Percentiles rank a stretch among this genome's conserved stretches.
Conservation (phyloP, 2,797 vertebrate genomes). For the Sebastes steindachneri region DNA sequence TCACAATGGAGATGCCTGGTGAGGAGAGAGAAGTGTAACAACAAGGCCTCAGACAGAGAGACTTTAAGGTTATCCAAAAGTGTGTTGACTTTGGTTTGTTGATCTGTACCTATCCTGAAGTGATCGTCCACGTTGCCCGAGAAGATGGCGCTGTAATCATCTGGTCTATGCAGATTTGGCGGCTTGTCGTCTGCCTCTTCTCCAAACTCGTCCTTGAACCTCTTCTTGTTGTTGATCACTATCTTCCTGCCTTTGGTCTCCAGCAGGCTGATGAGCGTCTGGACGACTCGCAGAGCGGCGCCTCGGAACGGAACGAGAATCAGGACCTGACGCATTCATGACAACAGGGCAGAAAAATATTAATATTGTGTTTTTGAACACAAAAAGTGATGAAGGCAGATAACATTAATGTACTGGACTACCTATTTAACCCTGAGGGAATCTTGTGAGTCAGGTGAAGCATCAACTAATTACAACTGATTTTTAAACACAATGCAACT, state of each 20-base stretch:
- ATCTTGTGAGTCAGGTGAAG: background rate
- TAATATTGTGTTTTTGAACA: background rate
- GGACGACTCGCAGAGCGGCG: constrained; percentile 87
- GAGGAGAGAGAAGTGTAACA: background rate
- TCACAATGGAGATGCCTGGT: constrained; percentile 91
- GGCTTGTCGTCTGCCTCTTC: constrained; percentile 86
- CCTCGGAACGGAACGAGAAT: constrained; percentile 94
- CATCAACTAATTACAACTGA: background rate
- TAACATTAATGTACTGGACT: background rate
- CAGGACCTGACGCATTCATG: constrained; percentile 84
- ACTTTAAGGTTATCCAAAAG: background rate
- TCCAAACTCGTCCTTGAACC: constrained; percentile 93
- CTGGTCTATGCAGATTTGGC: constrained; percentile 88
- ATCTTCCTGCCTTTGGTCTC: constrained; percentile 89
- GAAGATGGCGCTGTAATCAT: constrained; percentile 93
- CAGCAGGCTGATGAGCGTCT: constrained; percentile 89
- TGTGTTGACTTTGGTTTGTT: background rate
- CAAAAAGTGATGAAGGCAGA: background rate
- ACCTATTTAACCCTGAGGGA: background rate
- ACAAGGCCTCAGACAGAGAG: background rate
- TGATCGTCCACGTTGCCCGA: constrained; percentile 97
- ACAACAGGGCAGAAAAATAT: background rate
- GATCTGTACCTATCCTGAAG: constrained; percentile 90
- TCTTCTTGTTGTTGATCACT: constrained; percentile 94
- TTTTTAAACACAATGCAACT: background rate